Base-by-base conservation (phyloP, 2,113 vertebrate genomes). In the Accipiter cooperii region DNA sequence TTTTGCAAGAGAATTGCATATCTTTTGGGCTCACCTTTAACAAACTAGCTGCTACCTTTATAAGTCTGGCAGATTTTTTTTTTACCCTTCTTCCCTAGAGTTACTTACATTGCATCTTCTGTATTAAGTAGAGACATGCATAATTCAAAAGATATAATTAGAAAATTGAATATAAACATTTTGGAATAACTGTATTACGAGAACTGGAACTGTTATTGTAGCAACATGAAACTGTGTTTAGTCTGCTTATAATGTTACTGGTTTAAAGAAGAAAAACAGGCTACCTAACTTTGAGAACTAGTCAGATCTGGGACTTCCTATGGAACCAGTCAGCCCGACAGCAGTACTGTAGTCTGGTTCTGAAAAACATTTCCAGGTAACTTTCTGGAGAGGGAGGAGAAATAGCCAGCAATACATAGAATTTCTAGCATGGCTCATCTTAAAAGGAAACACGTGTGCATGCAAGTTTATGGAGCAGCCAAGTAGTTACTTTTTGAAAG, bases 401-500 rank as follows among this genome's bases (percentile, higher is more conserved):
- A 74, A 80, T 16, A 70, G 13, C 29, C 42, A 75, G 46, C 46
- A 58, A n/a, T 20, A 52, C 4, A 34, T 3, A 44, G 16, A 76
- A 51, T 28, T 65, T 34, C 52, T 61, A 5, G 10, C 8, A 14
- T 44, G 34, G 31, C 21, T 57, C 76, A 4, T 46, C 71, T 69
- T 57, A 25, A 42, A 71, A 52, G 5, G 36, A 83, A 60, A 26
- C 15, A 13, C 0, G 0, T 7, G 19, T 58, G 12, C 0, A 0
- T 58, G 6, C 6, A 34, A 24, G 18, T 55, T 69, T 47, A 28
- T 47, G 44, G 12, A 83, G 18, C 10, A 36, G 18, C 8, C 20
- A 60, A 20, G 6, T 64, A n/a, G 60, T 71, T 82, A 24, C 10
- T 49, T 58, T 58, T 54, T 58, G 46, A 40, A 83, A 69, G 42